These are phyloP conservation scores for Macroglossus sobrinus DNA, from an alignment of 2,113 vertebrate genomes.

Conservation along the genomic window DNA sequence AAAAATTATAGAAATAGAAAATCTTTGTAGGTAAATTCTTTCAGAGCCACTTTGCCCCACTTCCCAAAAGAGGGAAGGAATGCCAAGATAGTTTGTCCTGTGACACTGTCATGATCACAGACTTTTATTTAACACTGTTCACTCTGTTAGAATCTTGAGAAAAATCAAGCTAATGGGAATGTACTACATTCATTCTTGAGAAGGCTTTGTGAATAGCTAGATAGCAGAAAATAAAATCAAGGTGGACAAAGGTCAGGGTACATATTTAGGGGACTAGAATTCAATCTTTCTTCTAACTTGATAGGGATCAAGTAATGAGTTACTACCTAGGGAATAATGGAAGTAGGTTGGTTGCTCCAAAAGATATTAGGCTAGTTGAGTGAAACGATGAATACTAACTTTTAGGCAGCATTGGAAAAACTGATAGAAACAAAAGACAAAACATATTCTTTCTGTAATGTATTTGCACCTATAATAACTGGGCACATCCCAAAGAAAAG, in stretches of 20 bases:
- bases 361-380: background rate
- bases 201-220: background rate
- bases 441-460: rapidly evolving
- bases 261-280: background rate
- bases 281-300: background rate
- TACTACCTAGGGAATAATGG: background rate
- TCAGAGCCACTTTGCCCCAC: background rate
- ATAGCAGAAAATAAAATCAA: background rate
- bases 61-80: background rate
- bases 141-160: background rate
- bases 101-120: background rate
- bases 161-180: background rate
- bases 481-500: background rate
- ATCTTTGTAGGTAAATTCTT: background rate
- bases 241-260: background rate
- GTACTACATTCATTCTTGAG: background rate
- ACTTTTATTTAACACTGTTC: background rate
- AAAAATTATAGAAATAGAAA: background rate
- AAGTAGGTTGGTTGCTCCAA: background rate
- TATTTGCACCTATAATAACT: background rate
- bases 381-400: background rate
- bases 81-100: background rate
- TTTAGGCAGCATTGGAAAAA: background rate
- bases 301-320: background rate
- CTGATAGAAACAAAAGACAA: background rate